A percentile compares a stretch with the other conserved stretches of the same genome.
Evolutionary conservation across 1,140 invertebrate genomes (phyloP).

Genomic region (Probaryconus sp.): DNA sequence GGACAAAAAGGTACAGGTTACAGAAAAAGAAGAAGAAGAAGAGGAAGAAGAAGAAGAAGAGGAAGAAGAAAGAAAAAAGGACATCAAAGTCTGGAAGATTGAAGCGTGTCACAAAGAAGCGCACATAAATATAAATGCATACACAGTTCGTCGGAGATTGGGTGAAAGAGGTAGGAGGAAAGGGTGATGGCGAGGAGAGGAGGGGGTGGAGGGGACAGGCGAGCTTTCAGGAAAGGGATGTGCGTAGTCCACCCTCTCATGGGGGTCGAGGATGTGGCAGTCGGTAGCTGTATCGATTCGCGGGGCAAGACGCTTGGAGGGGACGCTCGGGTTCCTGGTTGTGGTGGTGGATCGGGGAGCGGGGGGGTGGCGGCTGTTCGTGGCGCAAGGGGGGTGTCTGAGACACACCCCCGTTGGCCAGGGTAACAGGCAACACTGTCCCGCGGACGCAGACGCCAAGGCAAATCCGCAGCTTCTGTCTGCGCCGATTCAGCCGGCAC

Average conservation of each 20-base stretch:
- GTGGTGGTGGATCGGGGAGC: too few species aligned
- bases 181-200: too few species aligned
- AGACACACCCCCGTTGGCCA: constrained; percentile 71
- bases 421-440: constrained; percentile 64
- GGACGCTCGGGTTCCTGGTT: too few species aligned
- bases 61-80: neutral
- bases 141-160: neutral
- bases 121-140: constrained; percentile 8
- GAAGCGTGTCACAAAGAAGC: constrained; percentile 28
- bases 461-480: constrained; percentile 47
- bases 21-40: constrained; percentile 3
- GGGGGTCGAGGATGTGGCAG: constrained; percentile 68
- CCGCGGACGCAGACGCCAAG: constrained; percentile 58
- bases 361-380: constrained; percentile 20
- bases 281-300: constrained; percentile 77
- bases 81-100: neutral
- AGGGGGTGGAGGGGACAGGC: too few species aligned
- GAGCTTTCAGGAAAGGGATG: constrained; percentile 60
- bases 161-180: neutral
- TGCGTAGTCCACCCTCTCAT: constrained; percentile 60
- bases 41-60: too few species aligned
- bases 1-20: constrained; percentile 7
- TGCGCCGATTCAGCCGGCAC: constrained; percentile 31
- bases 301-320: constrained; percentile 65
- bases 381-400: constrained; percentile 48